Base-by-base conservation (phyloP, 1,140 invertebrate genomes). In the Trichogramma pretiosum region DNA sequence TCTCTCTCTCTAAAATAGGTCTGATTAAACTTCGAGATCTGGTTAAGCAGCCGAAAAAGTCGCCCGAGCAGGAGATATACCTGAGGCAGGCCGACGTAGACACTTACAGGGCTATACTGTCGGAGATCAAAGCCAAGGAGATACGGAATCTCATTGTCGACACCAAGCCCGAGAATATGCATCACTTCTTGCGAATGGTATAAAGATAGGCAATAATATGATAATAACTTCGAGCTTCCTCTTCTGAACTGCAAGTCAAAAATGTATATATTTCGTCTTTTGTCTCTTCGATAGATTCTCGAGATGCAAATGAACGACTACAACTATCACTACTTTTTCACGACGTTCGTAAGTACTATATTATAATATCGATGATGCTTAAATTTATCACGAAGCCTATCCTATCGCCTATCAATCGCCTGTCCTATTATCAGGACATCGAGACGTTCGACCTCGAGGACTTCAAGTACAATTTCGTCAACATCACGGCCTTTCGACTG, bases 261-360 rank as follows among this genome's bases (percentile, higher is more conserved):
- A 11, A 11, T 11, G 34, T 53, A 35, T 14, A 16, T 41, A 56
- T 45, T 58, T 51, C 45, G 40, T 52, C 24, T 46, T 40, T 48
- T 39, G 52, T 44, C 41, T 19, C 8, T 1, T 36, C 67, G 70
- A 16, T 65, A 81, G 79, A 77, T 81, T 51, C 60, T 82, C 16
- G 74, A 80, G 59, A 63, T 81, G 10, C 77, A 81, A 67, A 81
- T 82, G 80, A 81, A 80, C 51, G 79, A 82, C 58, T 82, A 81
- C 69, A 79, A 80, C 57, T 82, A 82, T 59, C 80, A 83, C 61
- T 83, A 82, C 65, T 70, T 83, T 40, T 81, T 83, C 53, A 81
- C 79, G 41, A 82, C 78, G 57, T 80, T 82, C 68, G 79, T 81
- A 71, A 81, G 78, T 80, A 69, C 57, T 48, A 42, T 32, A 17